These are phyloP conservation scores for Leontocebus nigricollis DNA, from an alignment of 2,797 vertebrate genomes.

Conservation along the genomic window DNA sequence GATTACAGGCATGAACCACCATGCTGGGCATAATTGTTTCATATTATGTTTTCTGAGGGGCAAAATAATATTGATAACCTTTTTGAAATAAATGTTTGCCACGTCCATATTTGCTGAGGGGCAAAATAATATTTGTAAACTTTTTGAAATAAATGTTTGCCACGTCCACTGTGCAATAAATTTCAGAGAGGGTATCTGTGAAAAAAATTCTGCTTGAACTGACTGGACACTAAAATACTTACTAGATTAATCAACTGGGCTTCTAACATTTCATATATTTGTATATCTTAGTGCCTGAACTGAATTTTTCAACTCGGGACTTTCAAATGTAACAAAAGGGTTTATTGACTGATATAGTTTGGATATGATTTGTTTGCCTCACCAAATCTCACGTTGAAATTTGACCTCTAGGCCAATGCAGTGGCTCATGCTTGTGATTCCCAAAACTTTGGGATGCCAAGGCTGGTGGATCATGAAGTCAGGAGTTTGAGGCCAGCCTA, in stretches of 20 bases:
- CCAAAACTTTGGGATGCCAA: no score
- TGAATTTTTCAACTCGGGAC: background rate
- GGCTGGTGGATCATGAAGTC: no score
- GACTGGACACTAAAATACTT: background rate
- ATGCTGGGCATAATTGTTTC: background rate
- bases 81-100: background rate
- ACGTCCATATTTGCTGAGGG: background rate
- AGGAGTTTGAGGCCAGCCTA: no score
- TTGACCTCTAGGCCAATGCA: background rate
- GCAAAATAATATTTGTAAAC: background rate
- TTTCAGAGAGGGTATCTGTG: background rate
- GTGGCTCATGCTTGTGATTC: no score
- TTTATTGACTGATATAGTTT: background rate
- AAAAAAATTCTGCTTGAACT: background rate
- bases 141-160: background rate
- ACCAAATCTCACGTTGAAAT: background rate
- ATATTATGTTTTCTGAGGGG: background rate
- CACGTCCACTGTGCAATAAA: background rate
- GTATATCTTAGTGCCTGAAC: background rate
- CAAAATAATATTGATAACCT: background rate
- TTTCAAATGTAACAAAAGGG: background rate
- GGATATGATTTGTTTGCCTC: background rate
- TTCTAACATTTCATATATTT: background rate
- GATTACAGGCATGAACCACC: no score
- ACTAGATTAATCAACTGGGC: background rate